These are phyloP conservation scores for Rhynchophorus ferrugineus DNA, from an alignment of 1,140 invertebrate species.

Conservation along the genomic window DNA sequence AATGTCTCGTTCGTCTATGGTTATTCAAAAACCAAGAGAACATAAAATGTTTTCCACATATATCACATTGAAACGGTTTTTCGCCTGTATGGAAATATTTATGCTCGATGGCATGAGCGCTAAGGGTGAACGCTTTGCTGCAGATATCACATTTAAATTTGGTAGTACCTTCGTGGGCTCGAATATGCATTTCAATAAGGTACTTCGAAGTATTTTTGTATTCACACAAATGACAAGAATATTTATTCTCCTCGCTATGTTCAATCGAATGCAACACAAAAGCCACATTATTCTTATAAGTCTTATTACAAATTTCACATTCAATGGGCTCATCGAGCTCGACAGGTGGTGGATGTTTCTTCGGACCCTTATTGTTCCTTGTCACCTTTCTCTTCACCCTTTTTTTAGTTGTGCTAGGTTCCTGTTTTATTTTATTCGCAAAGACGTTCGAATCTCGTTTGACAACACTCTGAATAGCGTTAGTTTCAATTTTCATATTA, in stretches of 20 bases:
- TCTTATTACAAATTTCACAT: constrained; percentile 31
- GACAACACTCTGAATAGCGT: no score
- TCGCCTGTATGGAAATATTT: constrained; percentile 63
- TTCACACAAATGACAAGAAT: constrained; percentile 39
- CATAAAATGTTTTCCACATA: constrained; percentile 51
- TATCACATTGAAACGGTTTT: constrained; percentile 60
- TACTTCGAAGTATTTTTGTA: constrained; percentile 40
- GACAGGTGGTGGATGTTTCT: constrained; percentile 46
- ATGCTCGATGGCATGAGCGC: constrained; percentile 39
- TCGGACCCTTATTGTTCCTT: no score
- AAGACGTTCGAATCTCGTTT: no score
- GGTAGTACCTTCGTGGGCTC: constrained; percentile 27
- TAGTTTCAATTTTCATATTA: no score
- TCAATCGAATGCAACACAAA: constrained; percentile 31
- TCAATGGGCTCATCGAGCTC: constrained; percentile 26
- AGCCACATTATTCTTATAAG: constrained; percentile 27
- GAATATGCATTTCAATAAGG: constrained; percentile 37
- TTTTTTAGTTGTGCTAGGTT: no score
- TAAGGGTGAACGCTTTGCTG: constrained; percentile 25
- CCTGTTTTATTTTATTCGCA: no score
- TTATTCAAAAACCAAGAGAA: constrained; percentile 36
- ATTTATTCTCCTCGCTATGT: constrained; percentile 34
- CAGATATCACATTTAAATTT: constrained; percentile 50
- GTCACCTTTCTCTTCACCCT: no score
- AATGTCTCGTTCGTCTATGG: constrained; percentile 35